Percentiles rank a stretch among this genome's conserved stretches.
Evolutionary conservation across 1,140 invertebrate genomes (phyloP).

Genomic region (Mercenaria mercenaria): DNA sequence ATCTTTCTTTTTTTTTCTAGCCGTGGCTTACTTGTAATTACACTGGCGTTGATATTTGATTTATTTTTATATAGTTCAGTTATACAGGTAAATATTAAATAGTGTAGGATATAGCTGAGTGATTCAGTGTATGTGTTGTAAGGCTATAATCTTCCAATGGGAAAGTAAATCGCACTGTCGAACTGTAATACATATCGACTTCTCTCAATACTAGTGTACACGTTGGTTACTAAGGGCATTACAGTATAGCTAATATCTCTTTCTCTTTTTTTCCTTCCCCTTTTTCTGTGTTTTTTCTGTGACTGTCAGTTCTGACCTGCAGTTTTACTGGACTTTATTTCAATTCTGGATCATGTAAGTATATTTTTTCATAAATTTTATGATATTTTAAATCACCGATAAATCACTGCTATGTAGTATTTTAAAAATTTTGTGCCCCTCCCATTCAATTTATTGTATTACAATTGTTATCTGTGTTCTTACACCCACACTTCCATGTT

Average conservation of each 20-base stretch:
- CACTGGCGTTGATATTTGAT: constrained; percentile 6
- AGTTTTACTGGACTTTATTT: constrained; percentile 22
- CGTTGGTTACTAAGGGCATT: constrained; percentile 24
- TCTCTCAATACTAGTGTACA: constrained; percentile 29
- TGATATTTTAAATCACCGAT: background rate
- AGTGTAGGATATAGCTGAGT: constrained; percentile 43
- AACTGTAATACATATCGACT: constrained; percentile 48
- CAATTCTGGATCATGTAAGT: background rate
- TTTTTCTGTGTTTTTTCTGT: constrained; percentile 36
- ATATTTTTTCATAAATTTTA: background rate
- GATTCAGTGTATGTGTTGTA: constrained; percentile 49
- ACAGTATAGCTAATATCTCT: constrained; percentile 13
- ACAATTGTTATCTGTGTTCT: background rate
- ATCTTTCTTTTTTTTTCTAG: background rate
- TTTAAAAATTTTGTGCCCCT: constrained; percentile 16
- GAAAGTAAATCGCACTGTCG: constrained; percentile 47
- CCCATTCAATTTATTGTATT: background rate
- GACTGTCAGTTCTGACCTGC: background rate
- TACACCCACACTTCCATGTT: constrained; percentile 13
- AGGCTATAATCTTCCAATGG: constrained; percentile 44
- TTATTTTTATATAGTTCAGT: constrained; percentile 9
- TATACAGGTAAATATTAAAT: constrained; percentile 51
- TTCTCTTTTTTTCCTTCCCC: constrained; percentile 12
- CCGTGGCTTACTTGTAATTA: background rate
- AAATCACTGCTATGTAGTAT: background rate